Conservation (phyloP, 2,113 vertebrate species). For the Prionailurus viverrinus region DNA sequence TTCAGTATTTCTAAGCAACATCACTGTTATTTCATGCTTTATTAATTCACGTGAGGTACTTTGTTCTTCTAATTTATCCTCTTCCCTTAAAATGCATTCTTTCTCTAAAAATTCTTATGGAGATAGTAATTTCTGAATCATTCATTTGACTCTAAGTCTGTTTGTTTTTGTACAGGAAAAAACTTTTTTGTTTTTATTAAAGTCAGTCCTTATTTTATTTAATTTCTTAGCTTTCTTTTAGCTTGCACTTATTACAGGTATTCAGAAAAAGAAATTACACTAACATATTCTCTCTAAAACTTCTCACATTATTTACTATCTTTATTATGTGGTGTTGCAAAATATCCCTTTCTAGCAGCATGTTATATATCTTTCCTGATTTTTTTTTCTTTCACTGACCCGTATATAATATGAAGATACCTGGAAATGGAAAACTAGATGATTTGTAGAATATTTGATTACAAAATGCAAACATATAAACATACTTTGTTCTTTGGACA, state of each 20-base stretch:
- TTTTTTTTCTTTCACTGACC: background rate
- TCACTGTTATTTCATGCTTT: background rate
- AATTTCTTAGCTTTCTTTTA: background rate
- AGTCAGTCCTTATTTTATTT: background rate
- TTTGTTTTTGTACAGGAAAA: background rate
- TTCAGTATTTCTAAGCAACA: background rate
- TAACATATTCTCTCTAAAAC: background rate
- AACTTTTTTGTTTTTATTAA: background rate
- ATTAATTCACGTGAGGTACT: background rate
- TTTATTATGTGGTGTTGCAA: background rate
- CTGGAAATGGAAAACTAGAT: background rate
- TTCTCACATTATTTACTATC: background rate
- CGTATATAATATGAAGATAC: background rate
- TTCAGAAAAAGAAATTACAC: background rate
- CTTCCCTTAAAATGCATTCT: background rate
- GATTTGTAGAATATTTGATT: background rate
- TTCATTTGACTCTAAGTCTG: background rate
- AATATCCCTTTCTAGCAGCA: background rate
- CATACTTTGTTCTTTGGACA: background rate
- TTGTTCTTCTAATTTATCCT: background rate
- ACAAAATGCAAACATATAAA: constrained; percentile 1
- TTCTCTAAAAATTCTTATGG: background rate
- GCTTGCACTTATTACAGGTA: background rate
- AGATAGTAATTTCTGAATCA: background rate
- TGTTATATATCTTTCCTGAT: background rate